phyloP scores from a whole-genome alignment of 2,888 invertebrate species.

The Alsophila aescularia region DNA sequence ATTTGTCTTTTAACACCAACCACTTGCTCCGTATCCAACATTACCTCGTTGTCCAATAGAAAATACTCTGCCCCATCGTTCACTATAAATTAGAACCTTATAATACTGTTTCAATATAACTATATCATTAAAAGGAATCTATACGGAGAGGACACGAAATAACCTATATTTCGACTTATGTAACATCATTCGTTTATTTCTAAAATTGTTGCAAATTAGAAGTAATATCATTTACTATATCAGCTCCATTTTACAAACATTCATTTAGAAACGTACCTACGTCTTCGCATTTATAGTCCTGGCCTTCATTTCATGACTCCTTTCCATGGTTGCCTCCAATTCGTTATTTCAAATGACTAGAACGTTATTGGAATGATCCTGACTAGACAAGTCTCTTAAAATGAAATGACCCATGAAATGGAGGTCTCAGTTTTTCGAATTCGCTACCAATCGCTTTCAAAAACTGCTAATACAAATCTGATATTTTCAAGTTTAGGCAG shows the following conservation, averaged over 20 bases:
- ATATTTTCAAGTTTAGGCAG: constrained; percentile 74
- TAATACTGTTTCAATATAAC: constrained; percentile 44
- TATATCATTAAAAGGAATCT: constrained; percentile 44
- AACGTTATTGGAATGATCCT: constrained; percentile 31
- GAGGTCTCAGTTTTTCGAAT: constrained; percentile 8
- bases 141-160: constrained; percentile 50
- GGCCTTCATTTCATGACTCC: constrained; percentile 32
- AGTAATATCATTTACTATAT: constrained; percentile 1
- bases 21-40: constrained; percentile 32
- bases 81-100: constrained; percentile 37
- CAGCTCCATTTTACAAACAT: constrained; percentile 7
- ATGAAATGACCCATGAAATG: constrained; percentile 34
- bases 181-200: constrained; percentile 10
- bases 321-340: constrained; percentile 21
- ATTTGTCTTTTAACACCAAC: constrained; percentile 59
- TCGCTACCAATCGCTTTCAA: constrained; percentile 31
- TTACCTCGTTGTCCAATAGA: constrained; percentile 29
- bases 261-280: constrained; percentile 16
- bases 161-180: not conserved
- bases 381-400: constrained; percentile 25
- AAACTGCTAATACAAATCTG: constrained; percentile 60
- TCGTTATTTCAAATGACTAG: constrained; percentile 32
- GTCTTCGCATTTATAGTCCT: constrained; percentile 14
- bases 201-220: constrained; percentile 1
- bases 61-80: constrained; percentile 19